Conservation (phyloP, 2,797 vertebrate species). For the Lacerta viridis region DNA sequence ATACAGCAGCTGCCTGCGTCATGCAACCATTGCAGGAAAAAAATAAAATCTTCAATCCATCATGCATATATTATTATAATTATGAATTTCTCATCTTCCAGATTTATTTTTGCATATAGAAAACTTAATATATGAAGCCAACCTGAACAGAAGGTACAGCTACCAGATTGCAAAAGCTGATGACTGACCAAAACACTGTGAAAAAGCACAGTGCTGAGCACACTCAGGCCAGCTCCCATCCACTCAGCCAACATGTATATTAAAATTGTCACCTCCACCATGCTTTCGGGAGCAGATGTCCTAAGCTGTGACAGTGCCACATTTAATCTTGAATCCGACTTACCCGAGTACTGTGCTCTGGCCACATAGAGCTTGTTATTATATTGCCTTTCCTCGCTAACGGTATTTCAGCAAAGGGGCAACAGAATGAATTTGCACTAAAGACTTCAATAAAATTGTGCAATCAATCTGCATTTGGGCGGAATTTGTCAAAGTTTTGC, state of each 20-base stretch:
- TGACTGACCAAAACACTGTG: background rate
- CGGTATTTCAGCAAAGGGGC: conserved; percentile 12
- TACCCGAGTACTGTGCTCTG: background rate
- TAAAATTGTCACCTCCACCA: rapidly evolving
- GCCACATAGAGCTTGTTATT: conserved; percentile 3
- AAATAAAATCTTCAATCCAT: background rate
- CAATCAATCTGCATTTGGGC: conserved; percentile 35
- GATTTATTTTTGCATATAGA: too few species aligned
- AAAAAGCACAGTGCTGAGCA: background rate
- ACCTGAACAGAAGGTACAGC: background rate
- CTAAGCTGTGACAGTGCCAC: rapidly evolving
- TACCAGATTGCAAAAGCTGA: background rate
- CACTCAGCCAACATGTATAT: background rate
- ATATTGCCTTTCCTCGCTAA: background rate
- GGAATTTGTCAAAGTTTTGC: conserved; percentile 10
- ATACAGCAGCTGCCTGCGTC: background rate
- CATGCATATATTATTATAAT: background rate
- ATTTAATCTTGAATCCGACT: conserved; percentile 13
- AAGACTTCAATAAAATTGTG: background rate
- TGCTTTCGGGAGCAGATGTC: rapidly evolving
- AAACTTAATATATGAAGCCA: background rate
- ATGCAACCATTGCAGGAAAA: too few species aligned
- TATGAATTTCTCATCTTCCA: background rate
- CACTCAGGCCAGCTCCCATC: background rate
- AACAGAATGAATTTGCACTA: conserved; percentile 27